A percentile compares a stretch with the other conserved stretches of the same genome.
These are phyloP conservation scores for Morphnarchus princeps DNA, from an alignment of 2,113 vertebrate genomes.

Conservation along the genomic window DNA sequence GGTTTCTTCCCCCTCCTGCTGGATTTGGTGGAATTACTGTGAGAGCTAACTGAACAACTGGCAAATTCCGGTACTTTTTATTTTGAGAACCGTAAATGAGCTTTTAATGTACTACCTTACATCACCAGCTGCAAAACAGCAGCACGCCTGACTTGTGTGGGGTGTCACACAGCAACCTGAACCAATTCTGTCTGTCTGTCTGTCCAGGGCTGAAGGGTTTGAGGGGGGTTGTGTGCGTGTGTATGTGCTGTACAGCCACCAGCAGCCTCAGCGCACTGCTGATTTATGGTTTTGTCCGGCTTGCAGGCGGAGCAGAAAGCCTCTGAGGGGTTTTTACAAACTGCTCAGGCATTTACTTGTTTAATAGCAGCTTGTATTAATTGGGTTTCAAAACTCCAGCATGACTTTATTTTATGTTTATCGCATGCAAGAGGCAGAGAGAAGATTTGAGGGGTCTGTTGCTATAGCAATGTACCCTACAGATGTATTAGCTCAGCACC, in stretches of 20 bases:
- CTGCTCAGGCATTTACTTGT: neutral
- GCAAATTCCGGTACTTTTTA: neutral
- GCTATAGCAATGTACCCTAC: neutral
- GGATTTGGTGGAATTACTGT: fast-evolving
- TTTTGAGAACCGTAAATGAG: neutral
- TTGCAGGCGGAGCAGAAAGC: neutral
- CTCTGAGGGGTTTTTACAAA: neutral
- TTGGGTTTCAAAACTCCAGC: neutral
- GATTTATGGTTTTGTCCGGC: fast-evolving
- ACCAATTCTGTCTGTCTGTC: neutral
- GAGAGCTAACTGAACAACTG: neutral
- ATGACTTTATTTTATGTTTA: neutral
- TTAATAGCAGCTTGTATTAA: neutral
- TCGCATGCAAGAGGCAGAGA: neutral
- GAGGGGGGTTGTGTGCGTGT: neutral
- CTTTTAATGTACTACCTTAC: neutral
- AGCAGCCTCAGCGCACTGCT: neutral
- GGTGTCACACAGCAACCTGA: neutral
- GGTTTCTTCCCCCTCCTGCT: fast-evolving
- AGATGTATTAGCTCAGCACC: neutral
- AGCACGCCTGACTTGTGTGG: neutral
- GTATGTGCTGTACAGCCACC: neutral
- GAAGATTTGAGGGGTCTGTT: too few species aligned
- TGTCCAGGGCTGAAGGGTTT: neutral
- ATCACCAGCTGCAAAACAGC: neutral